phyloP scores from a whole-genome alignment of 1,140 invertebrate genomes.

The Musca domestica region DNA sequence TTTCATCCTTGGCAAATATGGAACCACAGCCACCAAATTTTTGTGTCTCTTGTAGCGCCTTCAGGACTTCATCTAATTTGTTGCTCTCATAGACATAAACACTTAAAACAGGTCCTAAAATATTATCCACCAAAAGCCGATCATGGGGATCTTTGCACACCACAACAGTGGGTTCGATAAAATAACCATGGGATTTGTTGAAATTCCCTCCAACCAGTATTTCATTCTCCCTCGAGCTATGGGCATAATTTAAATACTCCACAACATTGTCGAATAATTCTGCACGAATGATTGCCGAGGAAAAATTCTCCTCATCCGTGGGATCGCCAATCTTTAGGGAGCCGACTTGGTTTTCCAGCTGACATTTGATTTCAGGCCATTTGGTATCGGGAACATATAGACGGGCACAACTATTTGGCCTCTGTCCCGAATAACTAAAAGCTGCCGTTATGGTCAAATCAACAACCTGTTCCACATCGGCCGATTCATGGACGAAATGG shows the following conservation, averaged over 20 bases:
- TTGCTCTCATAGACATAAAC: conserved; percentile 85
- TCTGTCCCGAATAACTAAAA: conserved; percentile 95
- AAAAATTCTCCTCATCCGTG: conserved; percentile 75
- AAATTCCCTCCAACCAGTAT: conserved; percentile 86
- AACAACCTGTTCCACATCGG: conserved; percentile 76
- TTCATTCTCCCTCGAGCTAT: conserved; percentile 69
- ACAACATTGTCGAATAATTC: conserved; percentile 84
- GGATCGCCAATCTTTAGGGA: conserved; percentile 81
- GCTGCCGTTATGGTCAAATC: conserved; percentile 81
- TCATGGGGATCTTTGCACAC: conserved; percentile 79
- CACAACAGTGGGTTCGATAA: conserved; percentile 93
- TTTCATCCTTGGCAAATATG: conserved; percentile 81
- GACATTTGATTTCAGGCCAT: conserved; percentile 61
- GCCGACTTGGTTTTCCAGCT: conserved; percentile 33
- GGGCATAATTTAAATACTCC: conserved; percentile 86
- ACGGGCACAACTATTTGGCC: conserved; percentile 94
- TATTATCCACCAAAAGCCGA: conserved; percentile 90
- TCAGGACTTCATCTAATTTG: conserved; percentile 58
- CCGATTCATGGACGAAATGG: conserved; percentile 91
- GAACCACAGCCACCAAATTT: conserved; percentile 91
- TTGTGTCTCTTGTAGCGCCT: conserved; percentile 69
- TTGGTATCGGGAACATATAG: conserved; percentile 90
- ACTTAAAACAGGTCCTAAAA: conserved; percentile 91
- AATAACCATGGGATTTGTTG: conserved; percentile 85
- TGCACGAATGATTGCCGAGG: conserved; percentile 91